A percentile compares a stretch with the other conserved stretches of the same genome.
These are phyloP conservation scores for Formica selysi DNA, from an alignment of 1,140 invertebrate species.

Conservation along the genomic window DNA sequence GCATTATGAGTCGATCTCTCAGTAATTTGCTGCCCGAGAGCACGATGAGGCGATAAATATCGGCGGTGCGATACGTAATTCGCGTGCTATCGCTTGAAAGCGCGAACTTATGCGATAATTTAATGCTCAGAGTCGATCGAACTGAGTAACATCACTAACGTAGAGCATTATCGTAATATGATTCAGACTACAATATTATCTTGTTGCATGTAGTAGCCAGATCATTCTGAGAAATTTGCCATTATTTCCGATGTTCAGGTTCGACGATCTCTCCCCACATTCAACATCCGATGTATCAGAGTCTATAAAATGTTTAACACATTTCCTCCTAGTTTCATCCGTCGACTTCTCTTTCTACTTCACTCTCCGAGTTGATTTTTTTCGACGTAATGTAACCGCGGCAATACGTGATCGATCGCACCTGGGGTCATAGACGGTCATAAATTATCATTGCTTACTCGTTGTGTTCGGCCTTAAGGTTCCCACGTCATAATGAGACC, in stretches of 20 bases:
- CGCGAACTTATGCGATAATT: constrained; percentile 22
- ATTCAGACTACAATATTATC: neutral
- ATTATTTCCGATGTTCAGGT: neutral
- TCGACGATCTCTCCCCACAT: neutral
- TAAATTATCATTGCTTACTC: constrained; percentile 75
- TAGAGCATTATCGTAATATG: neutral
- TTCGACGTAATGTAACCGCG: constrained; percentile 57
- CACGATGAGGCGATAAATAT: constrained; percentile 49
- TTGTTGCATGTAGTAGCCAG: neutral
- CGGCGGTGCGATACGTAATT: constrained; percentile 3
- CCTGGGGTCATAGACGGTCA: constrained; percentile 62
- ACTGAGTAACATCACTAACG: neutral
- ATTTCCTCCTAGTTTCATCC: neutral
- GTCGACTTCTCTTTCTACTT: neutral
- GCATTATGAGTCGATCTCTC: constrained; percentile 41
- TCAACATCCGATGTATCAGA: neutral
- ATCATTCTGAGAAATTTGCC: neutral
- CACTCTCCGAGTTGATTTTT: constrained; percentile 13
- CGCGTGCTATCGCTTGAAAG: constrained; percentile 8
- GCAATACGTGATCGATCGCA: constrained; percentile 73
- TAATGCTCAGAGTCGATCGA: constrained; percentile 1
- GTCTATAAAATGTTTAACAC: neutral
- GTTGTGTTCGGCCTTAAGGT: constrained; percentile 66
- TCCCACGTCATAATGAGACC: constrained; percentile 75
- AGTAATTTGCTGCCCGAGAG: constrained; percentile 37